Evolutionary conservation across 1,140 invertebrate species (phyloP).

Genomic region (Drosophila mauritiana): DNA sequence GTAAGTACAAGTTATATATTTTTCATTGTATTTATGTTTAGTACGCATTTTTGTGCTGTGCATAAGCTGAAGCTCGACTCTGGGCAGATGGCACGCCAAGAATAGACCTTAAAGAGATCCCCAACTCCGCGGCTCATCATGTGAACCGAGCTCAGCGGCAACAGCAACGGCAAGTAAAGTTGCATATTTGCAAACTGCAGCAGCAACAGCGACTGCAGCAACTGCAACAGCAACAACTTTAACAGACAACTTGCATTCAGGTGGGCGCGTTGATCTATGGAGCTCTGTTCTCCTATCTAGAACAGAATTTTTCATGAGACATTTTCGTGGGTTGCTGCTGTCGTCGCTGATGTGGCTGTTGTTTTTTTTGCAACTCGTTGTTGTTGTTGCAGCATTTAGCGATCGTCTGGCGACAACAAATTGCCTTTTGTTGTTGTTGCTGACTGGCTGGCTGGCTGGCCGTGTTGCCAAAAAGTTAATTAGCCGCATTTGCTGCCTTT

Average conservation of each 20-base stretch:
- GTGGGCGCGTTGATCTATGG: conserved; percentile 65
- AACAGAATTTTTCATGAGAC: conserved; percentile 81
- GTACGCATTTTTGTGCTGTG: conserved; percentile 7
- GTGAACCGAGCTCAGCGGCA: conserved; percentile 52
- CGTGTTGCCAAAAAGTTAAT: conserved; percentile 67
- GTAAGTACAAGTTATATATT: no score
- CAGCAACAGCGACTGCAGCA: conserved; percentile 22
- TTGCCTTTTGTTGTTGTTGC: conserved; percentile 47
- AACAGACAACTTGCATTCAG: conserved; percentile 43
- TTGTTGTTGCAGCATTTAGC: conserved; percentile 65
- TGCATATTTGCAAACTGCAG: conserved; percentile 55
- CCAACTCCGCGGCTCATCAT: conserved; percentile 62
- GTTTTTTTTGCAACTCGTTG: conserved; percentile 11
- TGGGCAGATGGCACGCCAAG: conserved; percentile 50
- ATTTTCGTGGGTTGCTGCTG: conserved; percentile 68
- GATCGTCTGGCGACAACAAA: conserved; percentile 67
- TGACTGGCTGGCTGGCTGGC: conserved; percentile 6
- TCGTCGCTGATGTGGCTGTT: conserved; percentile 39
- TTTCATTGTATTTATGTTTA: background rate
- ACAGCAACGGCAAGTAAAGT: conserved; percentile 21
- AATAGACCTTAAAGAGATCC: conserved; percentile 16
- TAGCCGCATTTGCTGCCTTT: conserved; percentile 76
- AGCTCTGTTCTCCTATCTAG: conserved; percentile 67
- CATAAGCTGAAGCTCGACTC: conserved; percentile 10
- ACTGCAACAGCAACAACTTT: conserved; percentile 15